These are phyloP conservation scores for Charina bottae DNA, from an alignment of 2,113 vertebrate genomes.

Conservation along the genomic window DNA sequence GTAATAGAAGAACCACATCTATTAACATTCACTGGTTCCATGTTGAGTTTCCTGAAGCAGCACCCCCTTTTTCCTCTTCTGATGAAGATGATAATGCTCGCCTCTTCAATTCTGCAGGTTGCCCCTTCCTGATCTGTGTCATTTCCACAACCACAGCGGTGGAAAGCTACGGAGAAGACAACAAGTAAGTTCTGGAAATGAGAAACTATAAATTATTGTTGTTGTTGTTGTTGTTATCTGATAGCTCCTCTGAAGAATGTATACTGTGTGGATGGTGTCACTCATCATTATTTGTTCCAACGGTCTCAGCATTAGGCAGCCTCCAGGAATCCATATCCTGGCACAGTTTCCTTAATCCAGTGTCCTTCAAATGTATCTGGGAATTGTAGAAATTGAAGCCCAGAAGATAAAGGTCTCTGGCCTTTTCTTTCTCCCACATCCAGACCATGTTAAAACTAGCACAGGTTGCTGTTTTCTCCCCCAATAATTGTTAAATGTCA, in stretches of 20 bases:
- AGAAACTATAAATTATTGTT: background rate
- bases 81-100: background rate
- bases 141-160: slow-evolving; percentile 84
- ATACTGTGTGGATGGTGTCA: background rate
- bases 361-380: background rate
- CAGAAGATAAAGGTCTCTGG: background rate
- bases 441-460: background rate
- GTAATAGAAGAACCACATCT: background rate
- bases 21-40: background rate
- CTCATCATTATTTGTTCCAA: no score
- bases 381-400: background rate
- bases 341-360: background rate
- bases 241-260: background rate
- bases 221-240: background rate
- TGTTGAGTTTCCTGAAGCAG: background rate
- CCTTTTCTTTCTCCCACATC: accelerated
- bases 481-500: no score
- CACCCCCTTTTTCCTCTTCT: background rate
- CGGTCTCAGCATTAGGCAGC: background rate
- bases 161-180: slow-evolving; percentile 84
- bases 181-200: slow-evolving; percentile 80
- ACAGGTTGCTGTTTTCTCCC: background rate
- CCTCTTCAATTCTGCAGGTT: slow-evolving; percentile 75
- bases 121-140: slow-evolving; percentile 86
- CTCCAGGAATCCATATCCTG: background rate